Conservation (phyloP, 2,113 vertebrate genomes). For the Amphiprion percula region DNA sequence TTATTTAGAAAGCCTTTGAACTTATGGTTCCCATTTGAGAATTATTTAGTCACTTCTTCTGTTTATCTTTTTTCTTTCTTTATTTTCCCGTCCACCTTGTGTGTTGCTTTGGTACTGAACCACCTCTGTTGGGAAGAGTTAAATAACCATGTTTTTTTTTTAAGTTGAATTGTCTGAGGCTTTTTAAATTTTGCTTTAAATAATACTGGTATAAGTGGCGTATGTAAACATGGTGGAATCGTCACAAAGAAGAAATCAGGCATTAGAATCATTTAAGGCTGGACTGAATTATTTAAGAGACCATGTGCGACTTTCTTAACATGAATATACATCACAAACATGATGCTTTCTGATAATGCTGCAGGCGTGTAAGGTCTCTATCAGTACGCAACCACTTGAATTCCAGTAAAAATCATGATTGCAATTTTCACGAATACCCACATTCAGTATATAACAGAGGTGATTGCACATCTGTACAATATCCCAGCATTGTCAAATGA, state of each 20-base stretch:
- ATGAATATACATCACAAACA: conserved; percentile 32
- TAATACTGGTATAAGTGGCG: conserved; percentile 18
- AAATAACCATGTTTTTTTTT: background rate
- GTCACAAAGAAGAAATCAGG: conserved; percentile 8
- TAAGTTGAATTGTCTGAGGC: conserved; percentile 12
- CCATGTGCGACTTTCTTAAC: background rate
- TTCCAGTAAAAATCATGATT: no score
- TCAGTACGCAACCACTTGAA: background rate
- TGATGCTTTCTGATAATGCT: background rate
- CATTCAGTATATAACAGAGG: no score
- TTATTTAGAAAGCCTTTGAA: conserved; percentile 12
- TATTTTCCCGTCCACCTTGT: conserved; percentile 39
- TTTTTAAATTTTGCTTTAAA: background rate
- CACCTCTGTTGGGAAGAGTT: conserved; percentile 39
- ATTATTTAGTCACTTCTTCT: background rate
- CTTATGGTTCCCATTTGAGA: conserved; percentile 1
- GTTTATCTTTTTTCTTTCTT: background rate
- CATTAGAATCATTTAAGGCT: conserved; percentile 15
- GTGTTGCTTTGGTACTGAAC: conserved; percentile 51
- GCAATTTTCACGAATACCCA: no score
- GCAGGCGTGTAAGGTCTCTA: background rate
- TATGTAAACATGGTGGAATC: conserved; percentile 34
- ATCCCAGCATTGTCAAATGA: no score
- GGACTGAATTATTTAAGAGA: conserved; percentile 31
- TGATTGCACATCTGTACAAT: no score